These are phyloP conservation scores for Orthonyx spaldingii DNA, from an alignment of 2,113 vertebrate species.

Conservation along the genomic window DNA sequence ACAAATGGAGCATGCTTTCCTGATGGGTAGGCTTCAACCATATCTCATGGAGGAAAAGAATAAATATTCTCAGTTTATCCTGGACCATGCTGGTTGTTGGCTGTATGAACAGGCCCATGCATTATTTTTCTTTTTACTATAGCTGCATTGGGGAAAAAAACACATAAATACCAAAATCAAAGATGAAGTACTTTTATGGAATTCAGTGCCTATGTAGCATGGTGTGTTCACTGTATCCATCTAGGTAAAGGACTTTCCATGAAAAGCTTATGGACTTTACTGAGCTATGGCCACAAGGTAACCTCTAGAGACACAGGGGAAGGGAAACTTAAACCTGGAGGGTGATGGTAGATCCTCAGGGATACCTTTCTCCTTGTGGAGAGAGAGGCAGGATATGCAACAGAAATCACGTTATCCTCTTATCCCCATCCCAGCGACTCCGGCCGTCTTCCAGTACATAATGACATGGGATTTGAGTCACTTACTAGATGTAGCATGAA, in stretches of 20 bases:
- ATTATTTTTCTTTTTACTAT: background rate
- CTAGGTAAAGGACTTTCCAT: background rate
- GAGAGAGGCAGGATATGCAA: background rate
- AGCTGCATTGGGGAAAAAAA: background rate
- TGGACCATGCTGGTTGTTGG: background rate
- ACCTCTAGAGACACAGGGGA: background rate
- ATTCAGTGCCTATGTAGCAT: background rate
- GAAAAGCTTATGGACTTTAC: background rate
- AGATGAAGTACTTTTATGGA: background rate
- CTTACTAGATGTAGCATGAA: background rate
- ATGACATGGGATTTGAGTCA: background rate
- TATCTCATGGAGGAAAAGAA: background rate
- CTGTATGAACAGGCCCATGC: background rate
- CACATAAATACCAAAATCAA: background rate
- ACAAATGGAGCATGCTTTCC: background rate
- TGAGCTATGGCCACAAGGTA: background rate
- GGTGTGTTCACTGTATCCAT: background rate
- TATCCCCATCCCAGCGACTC: accelerated
- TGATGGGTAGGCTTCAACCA: background rate
- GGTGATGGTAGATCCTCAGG: background rate
- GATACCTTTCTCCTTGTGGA: background rate
- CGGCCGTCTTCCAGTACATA: background rate
- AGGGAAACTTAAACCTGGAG: background rate
- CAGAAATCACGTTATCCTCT: background rate
- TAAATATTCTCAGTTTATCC: background rate